phyloP scores from a whole-genome alignment of 2,888 invertebrate species.

The Rhaphigaster nebulosa region DNA sequence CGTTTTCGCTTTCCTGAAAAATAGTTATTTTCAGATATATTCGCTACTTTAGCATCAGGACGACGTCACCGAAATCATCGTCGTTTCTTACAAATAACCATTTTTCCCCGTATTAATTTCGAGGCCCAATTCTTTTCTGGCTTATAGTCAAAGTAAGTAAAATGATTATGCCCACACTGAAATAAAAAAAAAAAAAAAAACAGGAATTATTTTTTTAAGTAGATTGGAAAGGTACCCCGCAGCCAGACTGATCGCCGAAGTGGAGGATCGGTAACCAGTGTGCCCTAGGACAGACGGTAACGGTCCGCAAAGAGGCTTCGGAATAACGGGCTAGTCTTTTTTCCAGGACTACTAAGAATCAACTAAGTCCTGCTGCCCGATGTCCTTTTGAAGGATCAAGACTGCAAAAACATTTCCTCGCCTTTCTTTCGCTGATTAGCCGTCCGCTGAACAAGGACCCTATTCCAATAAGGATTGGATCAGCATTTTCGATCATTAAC shows the following conservation, averaged over 20 bases:
- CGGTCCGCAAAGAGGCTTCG: background rate
- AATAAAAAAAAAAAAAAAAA: too few relatives aligned
- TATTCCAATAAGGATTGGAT: background rate
- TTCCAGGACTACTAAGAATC: conserved; percentile 32
- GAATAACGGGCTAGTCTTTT: conserved; percentile 17
- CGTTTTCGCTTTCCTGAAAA: too few relatives aligned
- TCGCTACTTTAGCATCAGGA: too few relatives aligned
- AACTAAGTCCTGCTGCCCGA: background rate
- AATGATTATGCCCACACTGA: too few relatives aligned
- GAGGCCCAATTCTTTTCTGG: too few relatives aligned
- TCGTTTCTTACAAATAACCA: too few relatives aligned
- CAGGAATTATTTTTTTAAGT: too few relatives aligned
- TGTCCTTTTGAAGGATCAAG: conserved; percentile 21
- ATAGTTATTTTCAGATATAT: too few relatives aligned
- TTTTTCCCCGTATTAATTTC: too few relatives aligned
- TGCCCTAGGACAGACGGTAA: conserved; percentile 6
- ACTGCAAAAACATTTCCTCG: background rate
- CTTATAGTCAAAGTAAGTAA: too few relatives aligned
- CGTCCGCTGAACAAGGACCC: background rate
- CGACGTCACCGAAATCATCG: too few relatives aligned
- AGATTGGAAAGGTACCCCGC: too few relatives aligned
- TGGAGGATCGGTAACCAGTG: background rate
- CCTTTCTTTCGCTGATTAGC: conserved; percentile 37
- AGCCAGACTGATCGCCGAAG: background rate
- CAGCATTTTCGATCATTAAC: background rate